Base-by-base conservation (phyloP, 92 coral and sea anemone genomes). In the Parazoanthus swiftii region DNA sequence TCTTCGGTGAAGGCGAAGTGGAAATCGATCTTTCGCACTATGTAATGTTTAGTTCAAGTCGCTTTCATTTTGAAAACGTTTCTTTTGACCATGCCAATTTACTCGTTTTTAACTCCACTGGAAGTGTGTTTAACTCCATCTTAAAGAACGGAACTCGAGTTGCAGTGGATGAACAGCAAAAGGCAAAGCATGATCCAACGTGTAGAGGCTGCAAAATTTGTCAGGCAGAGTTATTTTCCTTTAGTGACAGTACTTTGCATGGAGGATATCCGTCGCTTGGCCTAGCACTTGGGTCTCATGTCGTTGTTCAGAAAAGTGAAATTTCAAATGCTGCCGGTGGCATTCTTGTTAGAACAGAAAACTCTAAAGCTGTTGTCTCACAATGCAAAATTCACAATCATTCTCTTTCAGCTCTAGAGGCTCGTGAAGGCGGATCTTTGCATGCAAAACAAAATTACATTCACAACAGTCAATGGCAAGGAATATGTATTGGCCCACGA, bases 401-500 rank as follows among this genome's bases (percentile, higher is more conserved):
- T 39, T 44, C 21, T 4, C 80, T 39, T 39, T 38, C 54, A 20
- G 80, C 29, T 23, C 50, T 76, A 38, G 80, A 76, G n/a, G 80
- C 80, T 36, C 35, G 80, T 20, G 14, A 76, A 13, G 80, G 56
- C 13, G 80, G 80, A 10, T 16, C 29, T 42, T 46, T 76, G 14
- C 5, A 39, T 43, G 88, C 77, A 9, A 46, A 44, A 43, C 25
- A 26, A 36, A 74, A 85, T 44, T 43, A 6, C n/a, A 70, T 85
- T 71, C 44, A 85, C 68, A 38, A 37, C 36, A 20, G 4, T 2
- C 35, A 85, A 11, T 44, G 65, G 79, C 66, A 85, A 15, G 88
- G 88, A 48, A 35, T 85, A 46, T 51, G 73, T 38, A 50, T 81
- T 20, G 85, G 85, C 9, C 85, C 85, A 81, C 26, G 10, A 25